Evolutionary conservation across 2,888 invertebrate genomes (phyloP), one percentile per base, ranked within the genome.

Genomic region (Trichacis sp.): DNA sequence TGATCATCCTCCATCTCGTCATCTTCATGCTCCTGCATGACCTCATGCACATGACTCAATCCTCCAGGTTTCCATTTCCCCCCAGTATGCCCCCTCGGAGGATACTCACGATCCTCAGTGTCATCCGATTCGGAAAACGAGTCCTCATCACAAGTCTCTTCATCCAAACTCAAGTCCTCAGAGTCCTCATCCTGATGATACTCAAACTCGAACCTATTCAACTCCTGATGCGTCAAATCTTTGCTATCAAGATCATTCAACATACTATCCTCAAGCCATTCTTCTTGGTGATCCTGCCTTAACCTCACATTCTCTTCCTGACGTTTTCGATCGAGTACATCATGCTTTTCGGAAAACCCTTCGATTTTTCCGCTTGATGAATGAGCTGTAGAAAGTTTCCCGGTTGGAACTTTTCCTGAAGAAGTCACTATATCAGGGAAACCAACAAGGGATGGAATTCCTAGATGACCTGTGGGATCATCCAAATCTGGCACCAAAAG

Each of bases 11-110:
- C 68, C 11, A 72, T 67, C n/a, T 81, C 80, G 8, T 79, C 79
- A 36, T 80, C 73, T 71, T 86, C 79, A 64, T 87, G 87, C 81
- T 85, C 71, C 24, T 78, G 74, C 33, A 66, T 59, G 46, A 79
- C 76, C 56, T 77, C 73, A 54, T 70, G 58, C 0, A 56, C n/a
- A 14, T 80, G 72, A 59, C 73, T 77, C 14, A 66, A 60, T 45
- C 75, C 71, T 19, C 75, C 89, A 0, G 93, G 93, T 74, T 90
- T 91, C 93, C 93, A 93, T 80, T 93, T 93, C 1, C 89, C 91
- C 0, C 89, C 91, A 2, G 89, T 90, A 63, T 89, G 88, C 12
- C 86, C 85, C 33, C 85, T 82, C 1, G 88, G 88, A 5, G 89
- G 88, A 19, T 85, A 85, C 50, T 87, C 81, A 36, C 81, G 79